Evolutionary conservation across 2,797 vertebrate genomes (phyloP), one percentile per base, ranked within the genome.

Genomic region (Parauchenoglanis ngamensis): DNA sequence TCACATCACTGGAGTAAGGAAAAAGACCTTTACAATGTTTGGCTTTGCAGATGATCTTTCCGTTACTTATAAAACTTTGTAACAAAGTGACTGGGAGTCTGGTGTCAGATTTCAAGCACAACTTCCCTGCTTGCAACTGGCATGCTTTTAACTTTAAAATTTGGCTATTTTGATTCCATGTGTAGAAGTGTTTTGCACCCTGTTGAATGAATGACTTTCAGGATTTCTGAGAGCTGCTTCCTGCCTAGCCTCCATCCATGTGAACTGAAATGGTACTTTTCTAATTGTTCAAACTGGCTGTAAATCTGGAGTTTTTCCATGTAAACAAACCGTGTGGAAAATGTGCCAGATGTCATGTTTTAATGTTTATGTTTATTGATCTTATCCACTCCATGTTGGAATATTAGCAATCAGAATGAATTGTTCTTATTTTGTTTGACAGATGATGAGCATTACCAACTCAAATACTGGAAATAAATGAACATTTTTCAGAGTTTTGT

Each of bases 31-130:
- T 8, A 80, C 13, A 44, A 7, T n/a, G 44, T 82, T 52, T 35
- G n/a, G n/a, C 3, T 40, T 8, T 63, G 59, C 35, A 84, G 31
- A 63, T 52, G 25, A 68, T 79, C 40, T 59, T 10, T 54, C 28
- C 28, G 70, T 83, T 83, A 54, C 49, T 83, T 52, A 72, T 19
- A 3, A 31, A 49, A 35, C 4, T 59, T 40, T 49, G 49, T 28
- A 82, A 31, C 67, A 83, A 72, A 63, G 17, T 70, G 46, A 17
- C 31, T 40, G 10, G 77, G 31, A 67, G 86, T 57, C 40, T 72
- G 73, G 23, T 59, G n/a, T 85, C 65, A 40, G 21, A 28, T 63
- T 80, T 80, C 65, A 72, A 1, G 7, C 72, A 28, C 57, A 13
- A 35, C 28, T 40, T 68, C 2, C 31, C 52, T 35, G 35, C 8